Conservation (phyloP, 2,113 vertebrate species). For the Thermophis baileyi region DNA sequence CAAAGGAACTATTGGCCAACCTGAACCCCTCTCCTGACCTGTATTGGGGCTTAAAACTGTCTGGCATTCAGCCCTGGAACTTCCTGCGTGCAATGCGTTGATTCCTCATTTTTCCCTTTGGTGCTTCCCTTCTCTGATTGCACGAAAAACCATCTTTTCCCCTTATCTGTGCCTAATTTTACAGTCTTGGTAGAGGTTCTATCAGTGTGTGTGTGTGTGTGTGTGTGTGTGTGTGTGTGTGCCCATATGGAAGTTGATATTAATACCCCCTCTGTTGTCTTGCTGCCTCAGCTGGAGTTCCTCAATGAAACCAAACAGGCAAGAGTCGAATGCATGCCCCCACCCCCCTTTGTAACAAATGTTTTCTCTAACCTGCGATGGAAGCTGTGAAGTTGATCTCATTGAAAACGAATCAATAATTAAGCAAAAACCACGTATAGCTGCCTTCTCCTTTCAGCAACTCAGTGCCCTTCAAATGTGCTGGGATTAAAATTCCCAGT, state of each 20-base stretch:
- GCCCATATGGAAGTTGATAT: background rate
- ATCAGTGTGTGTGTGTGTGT: background rate
- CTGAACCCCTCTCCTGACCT: background rate
- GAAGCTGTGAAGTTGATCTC: background rate
- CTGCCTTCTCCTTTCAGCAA: background rate
- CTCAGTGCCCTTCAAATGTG: background rate
- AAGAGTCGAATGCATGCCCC: slow-evolving; percentile 25
- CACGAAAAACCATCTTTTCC: background rate
- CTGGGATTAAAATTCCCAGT: background rate
- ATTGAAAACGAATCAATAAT: background rate
- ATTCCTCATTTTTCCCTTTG: background rate
- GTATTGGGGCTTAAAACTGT: background rate
- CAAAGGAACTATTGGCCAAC: background rate
- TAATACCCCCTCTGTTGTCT: slow-evolving; percentile 27
- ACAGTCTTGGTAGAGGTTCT: background rate
- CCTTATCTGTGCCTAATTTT: background rate
- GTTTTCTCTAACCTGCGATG: background rate
- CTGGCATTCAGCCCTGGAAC: background rate
- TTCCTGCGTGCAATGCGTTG: background rate
- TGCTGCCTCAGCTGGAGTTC: slow-evolving; percentile 70
- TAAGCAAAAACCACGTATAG: background rate
- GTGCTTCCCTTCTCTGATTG: background rate
- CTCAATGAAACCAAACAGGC: slow-evolving; percentile 30
- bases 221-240: background rate
- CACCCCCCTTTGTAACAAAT: background rate